Conservation (phyloP, 2,888 invertebrate species). For the Sicus ferrugineus region DNA sequence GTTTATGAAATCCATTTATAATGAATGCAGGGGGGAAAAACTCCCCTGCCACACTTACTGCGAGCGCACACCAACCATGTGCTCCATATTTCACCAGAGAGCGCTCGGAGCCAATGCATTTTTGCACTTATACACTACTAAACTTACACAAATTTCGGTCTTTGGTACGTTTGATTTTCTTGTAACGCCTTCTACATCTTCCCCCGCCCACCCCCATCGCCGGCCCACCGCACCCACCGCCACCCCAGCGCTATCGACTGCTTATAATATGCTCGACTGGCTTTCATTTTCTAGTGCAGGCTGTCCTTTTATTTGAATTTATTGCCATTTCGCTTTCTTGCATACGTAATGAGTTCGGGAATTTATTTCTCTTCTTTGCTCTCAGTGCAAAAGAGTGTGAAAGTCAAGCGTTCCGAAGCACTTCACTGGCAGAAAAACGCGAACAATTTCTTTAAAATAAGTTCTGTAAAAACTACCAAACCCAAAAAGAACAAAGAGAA, state of each 20-base stretch:
- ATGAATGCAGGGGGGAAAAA: not conserved
- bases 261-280: slow-evolving; percentile 24
- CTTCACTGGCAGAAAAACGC: not conserved
- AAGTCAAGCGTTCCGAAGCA: slow-evolving; percentile 1
- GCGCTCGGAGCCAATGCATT: not conserved
- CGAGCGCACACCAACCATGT: not conserved
- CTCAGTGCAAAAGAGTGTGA: slow-evolving; percentile 8
- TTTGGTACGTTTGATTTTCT: not conserved
- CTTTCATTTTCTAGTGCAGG: slow-evolving; percentile 41
- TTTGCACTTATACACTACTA: not conserved
- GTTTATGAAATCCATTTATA: slow-evolving; percentile 15
- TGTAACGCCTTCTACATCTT: not conserved
- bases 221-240: not conserved
- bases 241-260: not conserved
- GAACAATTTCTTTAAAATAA: not conserved
- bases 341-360: slow-evolving; percentile 40
- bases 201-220: not conserved
- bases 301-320: slow-evolving; percentile 42
- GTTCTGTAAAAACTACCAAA: too few relatives aligned
- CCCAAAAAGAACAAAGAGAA: too few relatives aligned
- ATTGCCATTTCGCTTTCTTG: slow-evolving; percentile 39
- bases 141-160: not conserved
- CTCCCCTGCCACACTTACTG: not conserved
- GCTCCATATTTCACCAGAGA: slow-evolving; percentile 7
- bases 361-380: slow-evolving; percentile 34